These are phyloP conservation scores for Muraenolepis orangiensis DNA, from an alignment of 2,797 vertebrate genomes.

Conservation along the genomic window DNA sequence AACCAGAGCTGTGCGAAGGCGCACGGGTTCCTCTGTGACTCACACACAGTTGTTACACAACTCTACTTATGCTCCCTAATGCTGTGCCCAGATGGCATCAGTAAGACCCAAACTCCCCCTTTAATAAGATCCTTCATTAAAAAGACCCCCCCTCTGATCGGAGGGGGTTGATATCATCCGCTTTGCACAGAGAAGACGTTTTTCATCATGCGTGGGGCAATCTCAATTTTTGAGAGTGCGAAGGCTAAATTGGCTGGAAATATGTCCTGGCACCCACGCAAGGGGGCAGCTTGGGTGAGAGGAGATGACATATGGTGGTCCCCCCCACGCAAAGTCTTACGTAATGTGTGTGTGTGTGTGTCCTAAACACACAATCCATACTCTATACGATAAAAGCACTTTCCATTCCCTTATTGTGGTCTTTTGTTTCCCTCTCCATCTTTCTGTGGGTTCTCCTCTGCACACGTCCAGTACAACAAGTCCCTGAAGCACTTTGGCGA, in stretches of 20 bases:
- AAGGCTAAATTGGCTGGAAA: background rate
- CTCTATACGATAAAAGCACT: background rate
- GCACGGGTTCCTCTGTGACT: background rate
- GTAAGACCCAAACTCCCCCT: background rate
- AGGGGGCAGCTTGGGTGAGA: conserved; percentile 54
- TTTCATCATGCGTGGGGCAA: background rate
- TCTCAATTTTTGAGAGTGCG: background rate
- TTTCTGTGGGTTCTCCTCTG: background rate
- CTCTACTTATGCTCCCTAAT: too few species aligned
- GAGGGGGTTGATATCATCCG: background rate
- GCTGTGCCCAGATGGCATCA: too few species aligned
- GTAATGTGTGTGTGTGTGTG: background rate
- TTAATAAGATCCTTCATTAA: background rate
- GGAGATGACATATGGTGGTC: conserved; percentile 57
- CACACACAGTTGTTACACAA: background rate
- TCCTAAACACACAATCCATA: background rate
- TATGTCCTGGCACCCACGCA: conserved; percentile 37
- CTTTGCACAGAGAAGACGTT: background rate
- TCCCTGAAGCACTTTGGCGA: conserved; percentile 95
- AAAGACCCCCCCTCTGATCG: background rate
- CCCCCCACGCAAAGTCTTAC: conserved; percentile 29
- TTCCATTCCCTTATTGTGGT: background rate
- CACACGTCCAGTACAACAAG: conserved; percentile 80
- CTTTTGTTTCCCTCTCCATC: background rate
- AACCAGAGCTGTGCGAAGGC: background rate